These are phyloP conservation scores for Enteromius anoplus DNA, from an alignment of 2,797 vertebrate genomes.

Conservation along the genomic window DNA sequence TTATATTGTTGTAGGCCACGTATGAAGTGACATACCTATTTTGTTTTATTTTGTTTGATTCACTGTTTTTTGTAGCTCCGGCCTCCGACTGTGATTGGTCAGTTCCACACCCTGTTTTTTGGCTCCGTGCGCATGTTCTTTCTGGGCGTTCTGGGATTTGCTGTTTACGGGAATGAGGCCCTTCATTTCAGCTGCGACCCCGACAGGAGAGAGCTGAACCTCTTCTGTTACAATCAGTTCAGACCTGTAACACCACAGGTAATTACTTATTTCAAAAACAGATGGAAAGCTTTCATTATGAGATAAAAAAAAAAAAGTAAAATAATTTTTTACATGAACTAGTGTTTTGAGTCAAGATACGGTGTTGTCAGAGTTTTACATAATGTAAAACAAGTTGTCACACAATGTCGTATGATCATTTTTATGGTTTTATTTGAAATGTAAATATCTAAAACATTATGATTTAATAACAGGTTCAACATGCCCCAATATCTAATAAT, in stretches of 20 bases:
- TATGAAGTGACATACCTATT: not conserved
- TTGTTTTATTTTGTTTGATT: constrained; percentile 45
- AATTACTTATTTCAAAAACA: constrained; percentile 24
- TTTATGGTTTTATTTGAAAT: not conserved
- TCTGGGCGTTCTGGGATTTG: constrained; percentile 78
- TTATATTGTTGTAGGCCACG: not conserved
- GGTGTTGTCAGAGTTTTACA: not conserved
- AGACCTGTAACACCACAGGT: constrained; percentile 79
- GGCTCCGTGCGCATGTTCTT: constrained; percentile 78
- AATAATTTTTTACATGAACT: not conserved
- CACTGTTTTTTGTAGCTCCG: constrained; percentile 67
- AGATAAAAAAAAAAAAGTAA: not conserved
- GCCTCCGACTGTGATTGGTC: constrained; percentile 76
- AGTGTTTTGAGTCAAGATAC: not conserved
- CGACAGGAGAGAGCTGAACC: constrained; percentile 78
- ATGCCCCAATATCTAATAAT: no score
- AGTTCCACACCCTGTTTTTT: constrained; percentile 82
- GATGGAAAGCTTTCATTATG: not conserved
- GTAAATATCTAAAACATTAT: no score
- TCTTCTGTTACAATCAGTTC: constrained; percentile 82
- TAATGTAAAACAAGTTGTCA: not conserved
- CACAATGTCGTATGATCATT: not conserved
- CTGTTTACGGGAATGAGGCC: constrained; percentile 80
- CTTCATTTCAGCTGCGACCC: constrained; percentile 82
- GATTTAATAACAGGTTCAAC: no score